Percentiles rank a stretch among this genome's conserved stretches.
phyloP scores from a whole-genome alignment of 2,113 vertebrate species.

The Lagopus muta region DNA sequence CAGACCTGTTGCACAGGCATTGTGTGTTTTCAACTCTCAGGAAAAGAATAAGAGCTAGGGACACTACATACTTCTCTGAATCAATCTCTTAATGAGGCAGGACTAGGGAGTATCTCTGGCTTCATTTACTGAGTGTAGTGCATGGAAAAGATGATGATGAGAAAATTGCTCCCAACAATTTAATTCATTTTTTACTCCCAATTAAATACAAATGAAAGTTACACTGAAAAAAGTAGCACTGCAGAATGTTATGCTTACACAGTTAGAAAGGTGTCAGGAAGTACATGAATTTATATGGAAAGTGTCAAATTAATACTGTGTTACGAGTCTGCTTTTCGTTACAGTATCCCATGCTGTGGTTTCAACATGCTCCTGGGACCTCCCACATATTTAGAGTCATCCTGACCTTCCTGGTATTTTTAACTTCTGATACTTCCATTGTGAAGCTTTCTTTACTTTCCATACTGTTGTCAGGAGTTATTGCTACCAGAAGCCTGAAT shows the following conservation, averaged over 20 bases:
- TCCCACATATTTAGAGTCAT: neutral
- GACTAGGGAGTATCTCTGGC: neutral
- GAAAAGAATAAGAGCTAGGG: neutral
- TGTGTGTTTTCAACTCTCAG: neutral
- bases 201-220: neutral
- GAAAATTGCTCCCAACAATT: neutral
- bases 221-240: neutral
- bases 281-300: neutral
- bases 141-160: neutral
- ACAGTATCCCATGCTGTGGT: neutral
- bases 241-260: neutral
- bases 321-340: neutral
- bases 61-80: neutral
- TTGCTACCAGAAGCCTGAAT: neutral
- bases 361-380: neutral
- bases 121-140: neutral
- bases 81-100: neutral
- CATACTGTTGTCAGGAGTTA: neutral
- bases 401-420: neutral
- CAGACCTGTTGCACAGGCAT: neutral
- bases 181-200: conserved; percentile 14
- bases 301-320: neutral
- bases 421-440: neutral
- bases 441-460: neutral
- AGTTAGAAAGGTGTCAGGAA: neutral